Base-by-base conservation (phyloP, 2,797 vertebrate species). In the Sus cebifrons region DNA sequence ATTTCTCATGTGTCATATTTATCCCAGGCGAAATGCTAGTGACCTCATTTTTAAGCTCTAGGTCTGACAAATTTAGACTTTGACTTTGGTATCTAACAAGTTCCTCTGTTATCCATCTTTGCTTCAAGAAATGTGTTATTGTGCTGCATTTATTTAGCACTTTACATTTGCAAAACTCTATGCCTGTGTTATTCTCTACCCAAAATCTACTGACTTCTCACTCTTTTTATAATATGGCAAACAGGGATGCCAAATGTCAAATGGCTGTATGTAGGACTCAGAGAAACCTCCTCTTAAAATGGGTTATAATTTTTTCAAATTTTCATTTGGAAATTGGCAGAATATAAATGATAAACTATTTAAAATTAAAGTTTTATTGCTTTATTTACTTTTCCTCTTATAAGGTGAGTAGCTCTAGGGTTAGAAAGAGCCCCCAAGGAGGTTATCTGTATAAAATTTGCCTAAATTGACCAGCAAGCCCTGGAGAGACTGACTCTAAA, bases 81-180 rank as follows among this genome's bases (percentile, higher is more conserved):
- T 83, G 11, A 68, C 54, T 78, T 89, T 86, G 32, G 8, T 95
- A 90, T 77, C 71, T 71, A 84, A 65, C 60, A 64, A 84, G 78
- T 44, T 65, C 21, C 60, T 95, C 62, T 87, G 56, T 71, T 85
- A 44, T 9, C 29, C 49, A 25, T 86, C 86, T 86, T 96, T 81
- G 67, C 95, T 95, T 94, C 1, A 40, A 77, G 44, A 95, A 85
- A 82, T 67, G 89, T 97, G 96, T 71, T 79, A 32, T 70, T 96
- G 6, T 93, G 60, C 93, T 96, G 49, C 71, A 95, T 92, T 96
- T 86, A 92, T 83, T 96, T 96, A 96, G n/a, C 96, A 91, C 94
- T 92, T 74, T 18, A 84, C 60, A 82, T 89, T 89, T 92, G 67
- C 32, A 96, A 68, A 86, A 73, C 81, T 91, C 78, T 94, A 1